Conservation (phyloP, 1,140 invertebrate species). For the Neodiprion lecontei region DNA sequence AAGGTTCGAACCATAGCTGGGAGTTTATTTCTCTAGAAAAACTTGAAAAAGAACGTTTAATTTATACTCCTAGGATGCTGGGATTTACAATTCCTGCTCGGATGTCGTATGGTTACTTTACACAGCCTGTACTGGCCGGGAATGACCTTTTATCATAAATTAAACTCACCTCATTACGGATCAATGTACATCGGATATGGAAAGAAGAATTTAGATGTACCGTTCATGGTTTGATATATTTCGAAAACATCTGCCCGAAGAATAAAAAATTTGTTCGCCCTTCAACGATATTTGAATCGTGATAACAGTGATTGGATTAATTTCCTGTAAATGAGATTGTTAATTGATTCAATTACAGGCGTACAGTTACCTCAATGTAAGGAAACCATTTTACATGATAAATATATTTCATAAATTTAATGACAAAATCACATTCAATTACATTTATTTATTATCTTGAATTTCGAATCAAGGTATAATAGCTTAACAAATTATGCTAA, state of each 20-base stretch:
- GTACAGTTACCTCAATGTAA: too few relatives aligned
- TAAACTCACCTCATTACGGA: slow-evolving; percentile 71
- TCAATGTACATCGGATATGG: slow-evolving; percentile 77
- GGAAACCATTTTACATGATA: background rate
- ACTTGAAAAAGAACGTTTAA: background rate
- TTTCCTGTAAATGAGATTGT: background rate
- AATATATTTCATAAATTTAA: background rate
- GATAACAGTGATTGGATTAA: background rate
- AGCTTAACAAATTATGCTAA: background rate
- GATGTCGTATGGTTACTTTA: slow-evolving; percentile 66
- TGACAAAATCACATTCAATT: background rate
- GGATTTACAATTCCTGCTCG: slow-evolving; percentile 67
- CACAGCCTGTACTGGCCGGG: slow-evolving; percentile 78
- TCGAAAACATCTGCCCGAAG: background rate
- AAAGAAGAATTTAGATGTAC: slow-evolving; percentile 74
- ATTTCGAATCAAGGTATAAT: background rate
- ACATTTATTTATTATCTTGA: background rate
- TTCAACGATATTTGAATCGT: background rate
- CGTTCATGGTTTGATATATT: slow-evolving; percentile 67
- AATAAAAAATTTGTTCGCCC: background rate
- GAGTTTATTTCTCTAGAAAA: background rate
- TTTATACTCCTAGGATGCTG: slow-evolving; percentile 62
- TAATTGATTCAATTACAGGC: too few relatives aligned
- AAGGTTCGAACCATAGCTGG: slow-evolving; percentile 46
- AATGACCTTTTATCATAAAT: slow-evolving; percentile 74